phyloP scores from a whole-genome alignment of 2,113 vertebrate species.

The Panthera uncia region DNA sequence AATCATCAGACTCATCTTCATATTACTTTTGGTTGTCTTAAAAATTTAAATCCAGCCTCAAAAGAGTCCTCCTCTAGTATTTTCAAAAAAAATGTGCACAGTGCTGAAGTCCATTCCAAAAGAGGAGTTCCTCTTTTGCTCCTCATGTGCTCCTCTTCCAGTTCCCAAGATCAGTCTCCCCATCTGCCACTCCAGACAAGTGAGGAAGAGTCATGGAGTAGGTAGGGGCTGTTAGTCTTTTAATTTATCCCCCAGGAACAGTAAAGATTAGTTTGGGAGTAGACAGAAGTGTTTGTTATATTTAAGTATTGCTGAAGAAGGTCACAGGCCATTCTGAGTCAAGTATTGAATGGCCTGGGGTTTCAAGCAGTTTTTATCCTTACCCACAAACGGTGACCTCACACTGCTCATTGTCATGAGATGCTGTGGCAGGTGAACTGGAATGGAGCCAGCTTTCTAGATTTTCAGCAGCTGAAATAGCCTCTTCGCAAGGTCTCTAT shows the following conservation, averaged over 20 bases:
- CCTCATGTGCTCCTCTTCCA: background rate
- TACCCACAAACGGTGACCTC: background rate
- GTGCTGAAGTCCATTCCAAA: background rate
- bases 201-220: background rate
- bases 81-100: background rate
- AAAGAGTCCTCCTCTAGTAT: background rate
- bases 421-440: background rate
- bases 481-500: background rate
- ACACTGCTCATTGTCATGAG: background rate
- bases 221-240: background rate
- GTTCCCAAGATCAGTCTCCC: background rate
- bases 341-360: background rate
- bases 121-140: background rate
- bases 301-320: background rate
- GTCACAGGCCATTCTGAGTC: background rate
- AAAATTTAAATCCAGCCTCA: conserved; percentile 14
- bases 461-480: conserved; percentile 19
- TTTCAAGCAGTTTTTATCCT: conserved; percentile 24
- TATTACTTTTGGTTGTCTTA: conserved; percentile 32
- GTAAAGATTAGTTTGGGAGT: background rate
- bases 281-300: background rate
- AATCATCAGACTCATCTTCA: background rate
- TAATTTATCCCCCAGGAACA: background rate
- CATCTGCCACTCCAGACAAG: background rate
- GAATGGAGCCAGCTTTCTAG: conserved; percentile 21